Conservation (phyloP, 2,888 invertebrate genomes). For the Drosophila kambysellisi region DNA sequence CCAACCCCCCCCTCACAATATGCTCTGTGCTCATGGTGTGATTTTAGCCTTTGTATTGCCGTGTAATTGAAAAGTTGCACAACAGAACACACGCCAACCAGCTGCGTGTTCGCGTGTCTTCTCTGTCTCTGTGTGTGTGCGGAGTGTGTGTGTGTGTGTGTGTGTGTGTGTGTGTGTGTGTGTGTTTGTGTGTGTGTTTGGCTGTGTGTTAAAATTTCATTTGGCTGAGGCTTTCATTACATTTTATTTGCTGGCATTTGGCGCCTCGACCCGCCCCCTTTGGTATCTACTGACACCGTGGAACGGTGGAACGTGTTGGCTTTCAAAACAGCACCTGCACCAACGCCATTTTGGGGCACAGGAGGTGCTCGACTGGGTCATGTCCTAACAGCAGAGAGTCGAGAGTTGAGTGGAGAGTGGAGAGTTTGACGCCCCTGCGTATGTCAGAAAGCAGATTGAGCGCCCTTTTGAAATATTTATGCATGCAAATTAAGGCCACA, state of each 20-base stretch:
- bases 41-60: slow-evolving; percentile 59
- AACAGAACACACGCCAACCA: slow-evolving; percentile 34
- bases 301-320: slow-evolving; percentile 23
- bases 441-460: slow-evolving; percentile 39
- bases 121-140: neutral
- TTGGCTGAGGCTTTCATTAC: slow-evolving; percentile 60
- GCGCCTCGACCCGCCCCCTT: slow-evolving; percentile 1
- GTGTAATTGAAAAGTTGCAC: slow-evolving; percentile 66
- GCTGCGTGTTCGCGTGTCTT: slow-evolving; percentile 1
- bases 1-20: neutral
- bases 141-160: neutral
- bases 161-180: slow-evolving; percentile 6
- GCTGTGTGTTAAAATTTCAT: slow-evolving; percentile 60
- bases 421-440: slow-evolving; percentile 3
- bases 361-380: neutral
- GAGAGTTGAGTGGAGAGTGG: no score
- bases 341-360: slow-evolving; percentile 1
- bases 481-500: slow-evolving; percentile 66
- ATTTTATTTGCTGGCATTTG: slow-evolving; percentile 64
- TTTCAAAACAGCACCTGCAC: slow-evolving; percentile 38
- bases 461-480: slow-evolving; percentile 66
- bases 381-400: neutral
- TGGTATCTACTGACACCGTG: slow-evolving; percentile 1
- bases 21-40: slow-evolving; percentile 32
- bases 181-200: slow-evolving; percentile 23